Evolutionary conservation across 2,888 invertebrate species (phyloP), one percentile per base, ranked within the genome.

Genomic region (Orchesella flavescens): DNA sequence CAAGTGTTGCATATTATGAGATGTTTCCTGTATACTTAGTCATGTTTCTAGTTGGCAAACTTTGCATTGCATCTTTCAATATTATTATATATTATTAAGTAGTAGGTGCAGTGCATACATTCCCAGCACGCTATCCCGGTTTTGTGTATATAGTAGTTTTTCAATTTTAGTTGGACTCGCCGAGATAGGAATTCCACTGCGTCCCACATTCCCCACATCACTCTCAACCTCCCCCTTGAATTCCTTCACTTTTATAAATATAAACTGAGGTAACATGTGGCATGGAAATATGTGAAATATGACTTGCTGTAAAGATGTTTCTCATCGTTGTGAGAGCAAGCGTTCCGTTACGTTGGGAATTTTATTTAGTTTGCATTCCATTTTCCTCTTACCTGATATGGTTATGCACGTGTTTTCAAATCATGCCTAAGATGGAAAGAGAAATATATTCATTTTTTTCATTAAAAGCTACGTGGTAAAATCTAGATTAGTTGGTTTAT

Each of bases 201-300:
- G 68, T 68, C 76, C 66, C 66, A 76, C 76, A 76, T 66, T 76
- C 65, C 49, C 65, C 63, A 49, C 74, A 63, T 74, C 74, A 46
- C 46, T 63, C 65, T 63, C 63, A 65, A 23, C 53, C 43, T 53
- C 66, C 19, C 63, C 68, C 76, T 61, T 66, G 76, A 76, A 76
- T 66, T 76, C 66, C 76, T 49, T 76, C 44, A 55, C 12, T 66
- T 61, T 17, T 75, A 75, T 53, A 75, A 73, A 73, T 65, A 75
- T 65, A 46, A 73, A 61, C 23, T 24, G 46, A 43, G 17, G 46
- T 46, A 24, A 63, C 24, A 63, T 75, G 74, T 66, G 66, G 53
- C 65, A 53, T 46, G 65, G 63, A 75, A 75, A 63, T 65, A 75
- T 63, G 59, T 61, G 24, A 15, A 61, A 61, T 13, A 24, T 24